These are phyloP conservation scores for Vanessa cardui DNA, from an alignment of 2,888 invertebrate species.

Conservation along the genomic window DNA sequence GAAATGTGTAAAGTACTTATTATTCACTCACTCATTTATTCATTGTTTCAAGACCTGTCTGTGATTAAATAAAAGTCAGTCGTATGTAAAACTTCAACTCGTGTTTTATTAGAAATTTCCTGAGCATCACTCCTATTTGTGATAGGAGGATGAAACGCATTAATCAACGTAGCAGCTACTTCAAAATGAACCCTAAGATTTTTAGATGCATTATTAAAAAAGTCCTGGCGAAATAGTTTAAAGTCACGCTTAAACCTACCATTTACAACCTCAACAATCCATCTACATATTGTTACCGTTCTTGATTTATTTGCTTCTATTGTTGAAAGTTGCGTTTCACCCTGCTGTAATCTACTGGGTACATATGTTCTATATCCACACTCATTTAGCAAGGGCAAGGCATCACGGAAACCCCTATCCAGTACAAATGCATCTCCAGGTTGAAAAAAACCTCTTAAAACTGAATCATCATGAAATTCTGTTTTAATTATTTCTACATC, in stretches of 20 bases:
- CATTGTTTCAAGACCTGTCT: too few relatives aligned
- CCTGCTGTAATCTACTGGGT: constrained; percentile 9
- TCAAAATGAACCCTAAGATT: constrained; percentile 23
- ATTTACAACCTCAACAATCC: constrained; percentile 36
- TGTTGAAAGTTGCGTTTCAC: neutral
- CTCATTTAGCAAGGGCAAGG: neutral
- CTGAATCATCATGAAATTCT: neutral
- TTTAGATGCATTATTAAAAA: constrained; percentile 14
- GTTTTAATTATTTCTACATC: neutral
- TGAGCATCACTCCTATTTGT: constrained; percentile 1
- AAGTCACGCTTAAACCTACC: constrained; percentile 38
- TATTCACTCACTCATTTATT: too few relatives aligned
- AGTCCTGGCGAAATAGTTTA: constrained; percentile 22
- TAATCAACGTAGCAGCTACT: constrained; percentile 31
- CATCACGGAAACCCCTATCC: neutral
- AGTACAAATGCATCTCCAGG: neutral
- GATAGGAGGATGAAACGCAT: constrained; percentile 29
- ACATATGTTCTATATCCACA: constrained; percentile 19
- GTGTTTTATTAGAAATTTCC: too few relatives aligned
- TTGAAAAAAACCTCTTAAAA: constrained; percentile 4
- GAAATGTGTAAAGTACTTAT: too few relatives aligned
- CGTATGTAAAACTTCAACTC: too few relatives aligned
- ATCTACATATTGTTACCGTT: constrained; percentile 28
- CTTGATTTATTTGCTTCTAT: constrained; percentile 29
- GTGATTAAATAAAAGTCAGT: too few relatives aligned